Evolutionary conservation across 1,140 invertebrate genomes (phyloP), one percentile per base, ranked within the genome.

Genomic region (Drosophila cardini): DNA sequence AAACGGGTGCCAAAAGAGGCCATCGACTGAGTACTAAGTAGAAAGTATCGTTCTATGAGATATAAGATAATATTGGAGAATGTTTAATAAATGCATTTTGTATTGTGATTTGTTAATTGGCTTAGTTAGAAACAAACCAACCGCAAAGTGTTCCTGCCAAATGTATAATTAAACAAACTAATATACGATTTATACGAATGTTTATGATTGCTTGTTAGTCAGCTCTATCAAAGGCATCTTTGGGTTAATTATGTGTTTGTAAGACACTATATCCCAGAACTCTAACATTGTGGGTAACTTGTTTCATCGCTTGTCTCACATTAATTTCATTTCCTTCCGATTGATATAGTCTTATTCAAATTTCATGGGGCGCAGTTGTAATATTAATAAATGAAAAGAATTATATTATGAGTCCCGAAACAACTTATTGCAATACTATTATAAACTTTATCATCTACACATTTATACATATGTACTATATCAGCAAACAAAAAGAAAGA

Each of bases 371-470:
- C 38, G 42, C 38, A 56, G 13, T 57, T 71, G 46, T 61, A 67
- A 48, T 50, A 50, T 40, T 32, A 32, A 55, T 40, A 42, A 50
- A 8, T 6, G 15, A 73, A 53, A 21, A 6, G n/a, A 56, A 57
- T 10, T 13, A 21, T 32, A 11, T 52, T 32, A 72, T 26, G 34
- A 18, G 53, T 72, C 67, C 76, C 63, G 53, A 56, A 67, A 16
- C 32, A 67, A 16, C 32, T 30, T 53, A 70, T 58, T 84, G 80
- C 80, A 84, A 84, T 84, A 84, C 84, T 84, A 84, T 50, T 63
- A 67, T 72, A 73, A 80, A 67, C 18, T 46, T 15, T 57, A 72
- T 50, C 69, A 38, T 48, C 46, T 57, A 52, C 6, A 72, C 45
- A 43, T 45, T 60, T 74, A 65, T 60, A 61, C 64, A 65, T 65